Conservation (phyloP, 2,797 vertebrate species). For the Oreochromis grahami region DNA sequence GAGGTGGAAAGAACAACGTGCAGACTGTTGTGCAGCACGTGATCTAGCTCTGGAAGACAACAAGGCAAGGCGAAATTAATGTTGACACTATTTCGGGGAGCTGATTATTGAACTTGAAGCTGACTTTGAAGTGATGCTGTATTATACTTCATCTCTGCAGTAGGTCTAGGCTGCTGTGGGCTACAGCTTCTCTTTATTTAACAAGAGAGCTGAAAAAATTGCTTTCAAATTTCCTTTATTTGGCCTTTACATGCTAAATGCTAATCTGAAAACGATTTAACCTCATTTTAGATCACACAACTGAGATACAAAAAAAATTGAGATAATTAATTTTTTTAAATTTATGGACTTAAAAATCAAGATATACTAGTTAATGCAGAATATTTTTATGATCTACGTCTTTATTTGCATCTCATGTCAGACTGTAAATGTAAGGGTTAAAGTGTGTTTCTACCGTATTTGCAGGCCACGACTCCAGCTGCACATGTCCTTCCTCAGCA, state of each 20-base stretch:
- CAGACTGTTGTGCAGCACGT: neutral
- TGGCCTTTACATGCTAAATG: neutral
- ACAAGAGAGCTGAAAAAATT: rapidly evolving
- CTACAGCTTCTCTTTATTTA: neutral
- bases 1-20: neutral
- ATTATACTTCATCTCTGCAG: neutral
- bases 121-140: neutral
- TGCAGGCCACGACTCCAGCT: conserved; percentile 80
- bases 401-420: neutral
- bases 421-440: neutral
- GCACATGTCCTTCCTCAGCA: conserved; percentile 81
- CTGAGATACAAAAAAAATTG: neutral
- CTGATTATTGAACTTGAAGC: neutral
- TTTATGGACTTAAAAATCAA: neutral
- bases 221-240: neutral
- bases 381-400: neutral
- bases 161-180: rapidly evolving
- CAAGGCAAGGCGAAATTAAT: neutral
- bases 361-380: neutral
- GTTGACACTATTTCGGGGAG: neutral
- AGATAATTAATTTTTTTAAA: neutral
- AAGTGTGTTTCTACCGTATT: conserved; percentile 69
- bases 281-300: neutral
- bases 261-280: neutral
- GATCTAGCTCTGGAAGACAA: neutral